A percentile compares a stretch with the other conserved stretches of the same genome.
Conservation (phyloP, 2,113 vertebrate species). For the Oreochromis tanganicae region DNA sequence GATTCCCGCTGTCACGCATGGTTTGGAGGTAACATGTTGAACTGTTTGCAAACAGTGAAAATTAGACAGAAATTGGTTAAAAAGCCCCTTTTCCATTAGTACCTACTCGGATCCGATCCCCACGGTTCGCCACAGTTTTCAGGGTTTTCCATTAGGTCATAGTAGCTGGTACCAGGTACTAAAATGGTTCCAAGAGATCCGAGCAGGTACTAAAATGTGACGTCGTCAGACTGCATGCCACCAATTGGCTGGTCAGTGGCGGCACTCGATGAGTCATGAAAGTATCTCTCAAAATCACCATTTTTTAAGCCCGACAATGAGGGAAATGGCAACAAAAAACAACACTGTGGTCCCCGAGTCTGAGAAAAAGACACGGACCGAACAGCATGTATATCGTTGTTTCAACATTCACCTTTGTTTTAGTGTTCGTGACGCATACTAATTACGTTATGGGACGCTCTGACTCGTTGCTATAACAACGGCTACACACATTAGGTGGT, state of each 20-base stretch:
- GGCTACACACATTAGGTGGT: neutral
- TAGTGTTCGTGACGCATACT: neutral
- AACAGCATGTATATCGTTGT: neutral
- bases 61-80: neutral
- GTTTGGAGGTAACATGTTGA: neutral
- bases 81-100: neutral
- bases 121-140: neutral
- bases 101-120: neutral
- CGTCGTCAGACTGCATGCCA: neutral
- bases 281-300: neutral
- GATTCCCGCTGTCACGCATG: neutral
- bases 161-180: neutral
- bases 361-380: neutral
- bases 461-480: neutral
- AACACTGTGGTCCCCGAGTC: neutral
- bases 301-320: neutral
- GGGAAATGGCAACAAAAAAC: neutral
- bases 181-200: neutral
- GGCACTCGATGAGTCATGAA: neutral
- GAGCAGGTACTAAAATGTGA: neutral
- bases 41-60: neutral
- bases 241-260: neutral
- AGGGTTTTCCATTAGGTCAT: neutral
- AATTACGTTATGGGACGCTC: neutral
- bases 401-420: neutral